Conservation (phyloP, 2,797 vertebrate genomes). For the Epinephelus coioides region DNA sequence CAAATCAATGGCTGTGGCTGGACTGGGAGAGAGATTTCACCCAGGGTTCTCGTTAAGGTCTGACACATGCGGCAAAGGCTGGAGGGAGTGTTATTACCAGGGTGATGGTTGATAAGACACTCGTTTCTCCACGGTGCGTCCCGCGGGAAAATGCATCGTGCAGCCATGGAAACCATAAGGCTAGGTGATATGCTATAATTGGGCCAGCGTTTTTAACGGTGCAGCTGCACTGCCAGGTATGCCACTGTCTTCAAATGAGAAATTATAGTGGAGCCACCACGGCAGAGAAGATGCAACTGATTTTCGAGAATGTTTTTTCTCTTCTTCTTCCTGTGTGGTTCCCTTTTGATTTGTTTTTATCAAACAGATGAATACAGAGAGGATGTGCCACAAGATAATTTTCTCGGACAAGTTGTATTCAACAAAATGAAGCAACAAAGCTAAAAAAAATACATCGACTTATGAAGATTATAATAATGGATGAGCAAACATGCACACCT, state of each 20-base stretch:
- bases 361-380: conserved; percentile 17
- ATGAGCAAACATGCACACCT: conserved; percentile 5
- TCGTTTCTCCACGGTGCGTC: conserved; percentile 90
- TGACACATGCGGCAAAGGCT: conserved; percentile 88
- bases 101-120: conserved; percentile 94
- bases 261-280: conserved; percentile 81
- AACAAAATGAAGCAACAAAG: conserved; percentile 12
- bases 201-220: conserved; percentile 89
- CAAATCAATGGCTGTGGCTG: conserved; percentile 90
- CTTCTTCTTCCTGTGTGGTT: conserved; percentile 38
- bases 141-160: conserved; percentile 90
- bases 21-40: conserved; percentile 90
- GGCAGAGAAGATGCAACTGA: conserved; percentile 60
- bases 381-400: conserved; percentile 11
- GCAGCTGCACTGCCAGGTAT: conserved; percentile 88
- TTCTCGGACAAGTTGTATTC: conserved; percentile 20
- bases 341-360: conserved; percentile 44
- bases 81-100: conserved; percentile 91
- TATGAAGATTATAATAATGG: neutral
- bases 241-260: conserved; percentile 87
- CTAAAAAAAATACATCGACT: neutral
- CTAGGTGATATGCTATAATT: conserved; percentile 92
- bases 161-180: conserved; percentile 96
- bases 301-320: conserved; percentile 54
- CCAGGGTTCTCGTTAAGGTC: conserved; percentile 90